phyloP scores from a whole-genome alignment of 35 echinoderm and acorn worm species.

The Chiridota heheva region DNA sequence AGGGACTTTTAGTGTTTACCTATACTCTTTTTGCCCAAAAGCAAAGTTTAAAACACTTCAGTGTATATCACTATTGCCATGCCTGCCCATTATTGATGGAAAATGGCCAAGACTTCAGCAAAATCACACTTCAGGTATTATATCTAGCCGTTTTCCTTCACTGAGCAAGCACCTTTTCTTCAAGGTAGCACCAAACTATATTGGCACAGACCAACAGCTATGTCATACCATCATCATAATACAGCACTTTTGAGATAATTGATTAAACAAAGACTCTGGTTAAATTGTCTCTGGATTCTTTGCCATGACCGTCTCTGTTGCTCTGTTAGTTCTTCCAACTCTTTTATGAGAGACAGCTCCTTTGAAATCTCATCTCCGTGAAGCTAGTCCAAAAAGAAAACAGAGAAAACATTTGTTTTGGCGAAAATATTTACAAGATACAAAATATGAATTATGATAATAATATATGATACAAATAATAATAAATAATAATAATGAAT shows the following conservation, averaged over 20 bases:
- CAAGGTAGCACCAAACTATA: too few species aligned
- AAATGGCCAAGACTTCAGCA: too few species aligned
- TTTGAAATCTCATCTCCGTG: constrained; percentile 59
- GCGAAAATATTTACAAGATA: neutral
- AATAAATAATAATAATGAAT: neutral
- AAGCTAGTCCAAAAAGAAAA: constrained; percentile 46
- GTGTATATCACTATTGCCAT: too few species aligned
- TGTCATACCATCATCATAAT: constrained; percentile 37
- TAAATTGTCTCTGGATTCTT: constrained; percentile 73
- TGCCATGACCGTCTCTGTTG: constrained; percentile 73
- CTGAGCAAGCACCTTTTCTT: too few species aligned
- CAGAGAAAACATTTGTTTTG: neutral
- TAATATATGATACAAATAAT: neutral
- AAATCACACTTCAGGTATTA: too few species aligned
- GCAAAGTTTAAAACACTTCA: too few species aligned
- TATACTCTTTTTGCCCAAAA: too few species aligned
- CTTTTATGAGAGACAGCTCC: constrained; percentile 36
- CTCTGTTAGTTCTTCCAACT: constrained; percentile 26
- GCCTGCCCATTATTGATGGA: too few species aligned
- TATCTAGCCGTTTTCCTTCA: too few species aligned
- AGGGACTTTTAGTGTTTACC: too few species aligned
- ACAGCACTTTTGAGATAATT: constrained; percentile 92
- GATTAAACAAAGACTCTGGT: constrained; percentile 82
- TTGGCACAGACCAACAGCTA: too few species aligned
- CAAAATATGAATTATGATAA: neutral